Percentiles rank a stretch among this genome's conserved stretches.
phyloP scores from a whole-genome alignment of 2,797 vertebrate species.

The Stomatorhinus walkeri region DNA sequence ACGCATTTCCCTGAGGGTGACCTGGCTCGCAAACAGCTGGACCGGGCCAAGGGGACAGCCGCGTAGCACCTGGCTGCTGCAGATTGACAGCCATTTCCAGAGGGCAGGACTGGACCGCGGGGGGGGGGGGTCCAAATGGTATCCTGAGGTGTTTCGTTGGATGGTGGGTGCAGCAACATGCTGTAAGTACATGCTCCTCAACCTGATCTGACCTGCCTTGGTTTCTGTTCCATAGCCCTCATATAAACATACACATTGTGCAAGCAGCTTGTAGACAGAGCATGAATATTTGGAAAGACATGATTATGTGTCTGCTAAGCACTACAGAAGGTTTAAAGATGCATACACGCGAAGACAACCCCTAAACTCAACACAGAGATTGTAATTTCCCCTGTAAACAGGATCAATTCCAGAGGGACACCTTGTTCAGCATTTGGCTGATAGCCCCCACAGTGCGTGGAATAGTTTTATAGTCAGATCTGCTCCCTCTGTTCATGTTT shows the following conservation, averaged over 20 bases:
- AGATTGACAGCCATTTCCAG: too few relatives aligned
- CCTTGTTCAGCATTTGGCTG: neutral
- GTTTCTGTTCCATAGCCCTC: constrained; percentile 30
- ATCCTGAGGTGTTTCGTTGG: neutral
- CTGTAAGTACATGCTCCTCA: neutral
- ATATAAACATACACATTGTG: constrained; percentile 29
- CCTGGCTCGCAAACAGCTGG: neutral
- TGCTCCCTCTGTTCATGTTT: neutral
- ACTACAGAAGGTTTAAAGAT: neutral
- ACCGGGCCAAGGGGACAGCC: neutral
- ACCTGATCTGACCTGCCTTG: neutral
- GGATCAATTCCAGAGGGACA: neutral
- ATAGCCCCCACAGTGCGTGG: neutral
- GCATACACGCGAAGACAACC: neutral
- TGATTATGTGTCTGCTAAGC: neutral
- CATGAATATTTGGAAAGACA: constrained; percentile 26
- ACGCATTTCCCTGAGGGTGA: neutral
- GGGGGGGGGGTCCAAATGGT: neutral
- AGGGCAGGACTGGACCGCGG: too few relatives aligned
- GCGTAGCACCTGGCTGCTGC: too few relatives aligned
- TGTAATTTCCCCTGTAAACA: neutral
- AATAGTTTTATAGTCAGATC: neutral
- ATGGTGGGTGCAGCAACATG: neutral
- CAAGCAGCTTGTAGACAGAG: neutral
- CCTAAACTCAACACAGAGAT: neutral